A percentile compares a stretch with the other conserved stretches of the same genome.
Evolutionary conservation across 2,113 vertebrate genomes (phyloP).

Genomic region (Lepus timidus): DNA sequence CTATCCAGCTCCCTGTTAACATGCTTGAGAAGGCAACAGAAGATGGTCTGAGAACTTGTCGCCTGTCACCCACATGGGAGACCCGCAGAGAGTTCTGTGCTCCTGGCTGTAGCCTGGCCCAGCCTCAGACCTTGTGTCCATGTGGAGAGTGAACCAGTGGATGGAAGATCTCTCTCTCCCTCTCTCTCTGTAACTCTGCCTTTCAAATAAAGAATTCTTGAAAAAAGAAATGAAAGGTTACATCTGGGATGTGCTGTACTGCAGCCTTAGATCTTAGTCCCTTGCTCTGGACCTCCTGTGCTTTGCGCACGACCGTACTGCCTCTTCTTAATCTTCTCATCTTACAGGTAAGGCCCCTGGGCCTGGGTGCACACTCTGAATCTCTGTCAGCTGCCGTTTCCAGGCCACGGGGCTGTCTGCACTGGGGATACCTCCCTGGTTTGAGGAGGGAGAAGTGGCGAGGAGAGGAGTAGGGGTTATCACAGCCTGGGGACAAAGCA

Average conservation of each 20-base stretch:
- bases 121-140: no score
- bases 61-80: no score
- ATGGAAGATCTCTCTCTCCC: no score
- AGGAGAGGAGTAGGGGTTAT: not conserved
- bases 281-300: not conserved
- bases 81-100: no score
- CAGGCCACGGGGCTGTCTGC: not conserved
- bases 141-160: no score
- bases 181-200: no score
- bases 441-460: not conserved
- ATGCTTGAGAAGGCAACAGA: no score
- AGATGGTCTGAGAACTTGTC: no score
- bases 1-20: no score
- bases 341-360: not conserved
- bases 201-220: no score
- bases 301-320: not conserved
- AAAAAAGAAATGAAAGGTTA: not conserved
- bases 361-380: not conserved
- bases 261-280: not conserved
- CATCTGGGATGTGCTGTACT: not conserved
- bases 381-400: not conserved
- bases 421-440: not conserved
- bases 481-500: conserved; percentile 35
- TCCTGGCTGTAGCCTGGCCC: no score
- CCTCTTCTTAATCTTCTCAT: not conserved